Percentiles rank a stretch among this genome's conserved stretches.
Evolutionary conservation across 2,797 vertebrate genomes (phyloP).

Genomic region (Calcarius lapponicus): DNA sequence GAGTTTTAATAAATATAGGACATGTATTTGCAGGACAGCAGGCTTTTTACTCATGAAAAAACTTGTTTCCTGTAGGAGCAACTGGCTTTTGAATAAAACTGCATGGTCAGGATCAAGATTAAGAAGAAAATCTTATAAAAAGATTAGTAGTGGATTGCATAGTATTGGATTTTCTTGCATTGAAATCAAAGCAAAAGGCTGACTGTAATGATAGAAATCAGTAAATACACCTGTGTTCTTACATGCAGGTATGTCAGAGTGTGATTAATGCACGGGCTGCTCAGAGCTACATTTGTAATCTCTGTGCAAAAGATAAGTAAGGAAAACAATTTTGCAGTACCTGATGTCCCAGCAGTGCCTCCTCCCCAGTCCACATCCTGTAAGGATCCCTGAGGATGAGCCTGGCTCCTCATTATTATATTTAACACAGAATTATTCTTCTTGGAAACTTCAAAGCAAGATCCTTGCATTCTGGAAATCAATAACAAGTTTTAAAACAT

Average conservation of each 20-base stretch:
- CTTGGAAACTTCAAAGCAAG: background rate
- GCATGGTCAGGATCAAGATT: background rate
- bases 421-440: background rate
- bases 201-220: background rate
- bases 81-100: background rate
- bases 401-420: background rate
- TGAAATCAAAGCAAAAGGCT: background rate
- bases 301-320: background rate
- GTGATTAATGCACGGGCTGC: background rate
- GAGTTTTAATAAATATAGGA: background rate
- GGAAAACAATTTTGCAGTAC: background rate
- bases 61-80: background rate
- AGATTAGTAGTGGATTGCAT: background rate
- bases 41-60: background rate
- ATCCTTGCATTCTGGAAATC: background rate
- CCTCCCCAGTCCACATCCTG: accelerated
- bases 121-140: slow-evolving; percentile 22
- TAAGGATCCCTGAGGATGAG: background rate
- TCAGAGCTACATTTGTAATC: background rate
- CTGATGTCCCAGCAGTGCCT: background rate
- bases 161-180: background rate
- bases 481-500: background rate
- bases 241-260: background rate
- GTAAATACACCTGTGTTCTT: background rate
- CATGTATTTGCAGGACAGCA: background rate